Percentiles rank a stretch among this genome's conserved stretches.
Conservation (phyloP, 2,113 vertebrate genomes). For the Sebastes fasciatus region DNA sequence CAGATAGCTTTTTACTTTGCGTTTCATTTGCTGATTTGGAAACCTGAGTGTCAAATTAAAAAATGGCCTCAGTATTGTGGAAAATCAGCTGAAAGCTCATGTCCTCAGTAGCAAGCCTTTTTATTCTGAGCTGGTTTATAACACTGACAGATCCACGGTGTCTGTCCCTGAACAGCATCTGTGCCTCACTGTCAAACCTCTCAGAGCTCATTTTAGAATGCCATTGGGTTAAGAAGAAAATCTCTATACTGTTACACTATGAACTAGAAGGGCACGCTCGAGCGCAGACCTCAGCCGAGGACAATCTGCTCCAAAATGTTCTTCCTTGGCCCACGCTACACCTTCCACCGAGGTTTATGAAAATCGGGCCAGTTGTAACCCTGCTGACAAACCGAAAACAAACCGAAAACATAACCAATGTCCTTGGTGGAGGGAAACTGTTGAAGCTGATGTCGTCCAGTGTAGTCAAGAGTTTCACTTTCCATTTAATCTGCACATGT, state of each 20-base stretch:
- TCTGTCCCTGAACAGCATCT: not conserved
- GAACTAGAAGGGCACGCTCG: not conserved
- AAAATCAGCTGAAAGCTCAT: conserved; percentile 10
- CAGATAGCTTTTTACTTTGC: conserved; percentile 32
- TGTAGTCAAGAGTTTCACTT: not conserved
- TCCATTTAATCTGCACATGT: not conserved
- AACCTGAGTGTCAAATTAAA: conserved; percentile 1
- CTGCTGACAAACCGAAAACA: not conserved
- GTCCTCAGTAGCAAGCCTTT: not conserved
- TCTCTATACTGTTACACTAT: not conserved
- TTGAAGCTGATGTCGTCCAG: not conserved
- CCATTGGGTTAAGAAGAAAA: no score
- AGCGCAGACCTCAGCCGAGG: not conserved
- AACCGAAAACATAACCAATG: not conserved
- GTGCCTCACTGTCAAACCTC: not conserved
- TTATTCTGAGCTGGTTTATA: not conserved
- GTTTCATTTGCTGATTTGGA: conserved; percentile 35
- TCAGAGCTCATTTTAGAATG: not conserved
- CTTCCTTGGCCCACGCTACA: not conserved
- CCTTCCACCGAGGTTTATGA: not conserved
- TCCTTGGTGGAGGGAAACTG: not conserved
- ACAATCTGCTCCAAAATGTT: not conserved
- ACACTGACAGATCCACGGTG: not conserved
- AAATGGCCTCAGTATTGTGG: conserved; percentile 7
- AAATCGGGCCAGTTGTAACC: not conserved